Percentiles rank a stretch among this genome's conserved stretches.
Evolutionary conservation across 1,140 invertebrate species (phyloP).

Genomic region (Arctopsyche grandis): DNA sequence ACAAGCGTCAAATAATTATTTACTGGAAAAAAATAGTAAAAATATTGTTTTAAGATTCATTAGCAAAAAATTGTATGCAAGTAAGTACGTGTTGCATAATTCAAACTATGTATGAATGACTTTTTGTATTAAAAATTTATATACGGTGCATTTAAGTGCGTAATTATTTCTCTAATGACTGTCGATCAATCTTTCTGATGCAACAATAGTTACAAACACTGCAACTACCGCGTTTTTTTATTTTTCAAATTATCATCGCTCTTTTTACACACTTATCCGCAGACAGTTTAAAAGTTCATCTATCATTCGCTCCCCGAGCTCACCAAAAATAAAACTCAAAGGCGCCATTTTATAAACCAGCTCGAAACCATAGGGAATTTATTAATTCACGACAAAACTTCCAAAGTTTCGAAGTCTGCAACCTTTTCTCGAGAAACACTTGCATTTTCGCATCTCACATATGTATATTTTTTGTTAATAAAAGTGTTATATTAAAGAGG

Average conservation of each 20-base stretch:
- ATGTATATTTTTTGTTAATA: not conserved
- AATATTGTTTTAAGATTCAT: too few relatives aligned
- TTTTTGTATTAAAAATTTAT: not conserved
- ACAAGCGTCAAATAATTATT: too few relatives aligned
- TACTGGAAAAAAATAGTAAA: not conserved
- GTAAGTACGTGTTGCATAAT: too few relatives aligned
- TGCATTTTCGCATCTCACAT: not conserved
- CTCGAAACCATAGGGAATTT: too few relatives aligned
- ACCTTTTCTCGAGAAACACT: not conserved
- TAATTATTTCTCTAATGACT: conserved; percentile 26
- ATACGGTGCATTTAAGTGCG: conserved; percentile 12
- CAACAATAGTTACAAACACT: conserved; percentile 13
- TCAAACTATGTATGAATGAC: too few relatives aligned
- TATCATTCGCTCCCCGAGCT: not conserved
- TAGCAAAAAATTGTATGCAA: too few relatives aligned
- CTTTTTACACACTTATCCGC: not conserved
- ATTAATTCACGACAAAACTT: too few relatives aligned
- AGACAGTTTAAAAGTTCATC: conserved; percentile 14
- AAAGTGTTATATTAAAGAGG: conserved; percentile 11
- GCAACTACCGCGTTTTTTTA: conserved; percentile 8
- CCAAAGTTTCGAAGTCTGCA: too few relatives aligned
- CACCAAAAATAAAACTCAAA: not conserved
- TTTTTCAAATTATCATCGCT: conserved; percentile 14
- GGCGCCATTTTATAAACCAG: too few relatives aligned
- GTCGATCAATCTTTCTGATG: not conserved